Base-by-base conservation (phyloP, 2,113 vertebrate genomes). In the Oryzias celebensis region DNA sequence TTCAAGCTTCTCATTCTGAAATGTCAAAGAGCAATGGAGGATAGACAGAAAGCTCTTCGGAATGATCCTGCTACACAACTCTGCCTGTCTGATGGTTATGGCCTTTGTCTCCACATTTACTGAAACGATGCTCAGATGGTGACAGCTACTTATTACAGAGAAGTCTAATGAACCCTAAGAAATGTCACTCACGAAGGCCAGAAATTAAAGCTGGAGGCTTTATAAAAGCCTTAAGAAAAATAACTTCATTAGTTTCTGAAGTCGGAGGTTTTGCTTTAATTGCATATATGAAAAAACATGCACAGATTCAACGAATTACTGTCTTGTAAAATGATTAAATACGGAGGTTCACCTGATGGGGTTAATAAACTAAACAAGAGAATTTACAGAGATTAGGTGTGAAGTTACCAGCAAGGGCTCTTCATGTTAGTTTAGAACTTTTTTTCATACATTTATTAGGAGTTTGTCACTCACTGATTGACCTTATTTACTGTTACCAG, bases 21-120 rank as follows among this genome's bases (percentile, higher is more conserved):
- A 89, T 88, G 72, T 88, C 83, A 89, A 81, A 85, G 70, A 83
- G 77, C 68, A 71, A 74, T 63, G 43, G 68, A 78, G 63, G 79
- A 71, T 45, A 14, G 14, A 71, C 44, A 48, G 75, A 87, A 85
- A 69, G 4, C 46, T 84, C 58, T 82, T 81, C 59, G 57, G 8
- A 77, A 73, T 68, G 75, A 69, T 75, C 65, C 61, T 47, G 58
- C 81, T 75, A 62, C 80, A 76, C 84, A 74, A 67, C 64, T 48
- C 46, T 51, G 71, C 56, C 49, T 84, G 85, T 86, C 83, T 85
- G 81, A 85, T 85, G 71, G 66, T 36, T 78, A 56, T 84, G 88
- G 80, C 71, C 63, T 86, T 85, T 81, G 70, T 54, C 68, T 58
- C 68, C 52, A 57, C 69, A 41, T 15, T 80, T 36, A 47, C 59